A percentile compares a stretch with the other conserved stretches of the same genome.
Conservation (phyloP, 1,140 invertebrate genomes). For the Apolygus lucorum region DNA sequence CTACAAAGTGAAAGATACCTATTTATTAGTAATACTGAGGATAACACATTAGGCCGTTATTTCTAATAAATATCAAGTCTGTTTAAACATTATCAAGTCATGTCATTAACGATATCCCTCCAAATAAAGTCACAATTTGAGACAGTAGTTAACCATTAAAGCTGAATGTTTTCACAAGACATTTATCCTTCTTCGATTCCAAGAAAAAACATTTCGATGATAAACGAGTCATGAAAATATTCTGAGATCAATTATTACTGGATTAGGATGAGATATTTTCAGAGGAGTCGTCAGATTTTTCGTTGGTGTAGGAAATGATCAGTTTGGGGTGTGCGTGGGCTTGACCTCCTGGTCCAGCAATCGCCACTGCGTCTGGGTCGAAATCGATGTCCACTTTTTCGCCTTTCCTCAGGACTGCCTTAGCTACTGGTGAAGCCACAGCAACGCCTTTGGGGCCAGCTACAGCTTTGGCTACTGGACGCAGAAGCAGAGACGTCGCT, state of each 20-base stretch:
- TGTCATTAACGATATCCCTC: too few species aligned
- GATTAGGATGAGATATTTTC: background rate
- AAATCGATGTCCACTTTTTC: conserved; percentile 48
- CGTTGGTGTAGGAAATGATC: conserved; percentile 33
- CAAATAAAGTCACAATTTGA: too few species aligned
- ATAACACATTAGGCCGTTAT: too few species aligned
- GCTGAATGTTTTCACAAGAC: conserved; percentile 4
- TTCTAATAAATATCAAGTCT: too few species aligned
- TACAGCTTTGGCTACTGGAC: conserved; percentile 51
- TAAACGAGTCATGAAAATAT: conserved; percentile 2
- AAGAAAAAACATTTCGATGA: background rate
- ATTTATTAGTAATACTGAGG: too few species aligned
- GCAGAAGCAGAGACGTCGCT: conserved; percentile 46
- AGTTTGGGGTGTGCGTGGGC: conserved; percentile 58
- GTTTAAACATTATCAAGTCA: too few species aligned
- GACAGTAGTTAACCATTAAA: too few species aligned
- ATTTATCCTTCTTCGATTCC: background rate
- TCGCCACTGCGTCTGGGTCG: conserved; percentile 54
- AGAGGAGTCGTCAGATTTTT: background rate
- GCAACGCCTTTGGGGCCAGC: conserved; percentile 54
- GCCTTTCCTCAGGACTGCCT: conserved; percentile 44
- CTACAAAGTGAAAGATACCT: too few species aligned
- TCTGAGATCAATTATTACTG: background rate
- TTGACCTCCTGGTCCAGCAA: conserved; percentile 58
- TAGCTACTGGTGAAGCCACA: conserved; percentile 55